These are phyloP conservation scores for Sarcophilus harrisii DNA, from an alignment of 2,797 vertebrate species.

Conservation along the genomic window DNA sequence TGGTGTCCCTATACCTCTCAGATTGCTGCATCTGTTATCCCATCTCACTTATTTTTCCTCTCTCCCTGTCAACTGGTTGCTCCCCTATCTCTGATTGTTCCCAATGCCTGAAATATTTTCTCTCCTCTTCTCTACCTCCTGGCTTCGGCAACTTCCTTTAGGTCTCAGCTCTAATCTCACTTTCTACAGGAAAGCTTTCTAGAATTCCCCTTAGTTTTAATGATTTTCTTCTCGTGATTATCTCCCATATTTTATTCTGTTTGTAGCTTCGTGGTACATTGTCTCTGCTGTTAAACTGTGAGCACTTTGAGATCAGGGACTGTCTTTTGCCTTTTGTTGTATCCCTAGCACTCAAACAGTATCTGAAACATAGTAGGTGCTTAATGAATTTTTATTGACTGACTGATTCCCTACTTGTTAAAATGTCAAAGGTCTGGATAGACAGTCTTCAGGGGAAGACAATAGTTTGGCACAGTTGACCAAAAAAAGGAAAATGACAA, in stretches of 20 bases:
- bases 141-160: background rate
- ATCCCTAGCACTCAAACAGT: background rate
- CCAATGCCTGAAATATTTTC: background rate
- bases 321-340: background rate
- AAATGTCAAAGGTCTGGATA: background rate
- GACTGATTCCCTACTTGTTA: background rate
- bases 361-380: background rate
- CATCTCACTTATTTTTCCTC: background rate
- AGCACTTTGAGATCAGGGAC: background rate
- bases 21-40: background rate
- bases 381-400: background rate
- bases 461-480: background rate
- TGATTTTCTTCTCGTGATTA: background rate
- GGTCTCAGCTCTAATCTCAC: background rate
- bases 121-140: background rate
- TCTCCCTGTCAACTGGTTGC: background rate
- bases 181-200: background rate
- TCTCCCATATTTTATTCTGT: background rate
- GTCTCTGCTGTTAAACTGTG: background rate
- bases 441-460: background rate
- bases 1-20: background rate
- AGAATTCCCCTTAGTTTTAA: background rate
- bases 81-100: background rate
- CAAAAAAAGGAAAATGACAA: background rate
- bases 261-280: background rate